Evolutionary conservation across 2,888 invertebrate species (phyloP), one percentile per base, ranked within the genome.

Genomic region (Drosophila merina): DNA sequence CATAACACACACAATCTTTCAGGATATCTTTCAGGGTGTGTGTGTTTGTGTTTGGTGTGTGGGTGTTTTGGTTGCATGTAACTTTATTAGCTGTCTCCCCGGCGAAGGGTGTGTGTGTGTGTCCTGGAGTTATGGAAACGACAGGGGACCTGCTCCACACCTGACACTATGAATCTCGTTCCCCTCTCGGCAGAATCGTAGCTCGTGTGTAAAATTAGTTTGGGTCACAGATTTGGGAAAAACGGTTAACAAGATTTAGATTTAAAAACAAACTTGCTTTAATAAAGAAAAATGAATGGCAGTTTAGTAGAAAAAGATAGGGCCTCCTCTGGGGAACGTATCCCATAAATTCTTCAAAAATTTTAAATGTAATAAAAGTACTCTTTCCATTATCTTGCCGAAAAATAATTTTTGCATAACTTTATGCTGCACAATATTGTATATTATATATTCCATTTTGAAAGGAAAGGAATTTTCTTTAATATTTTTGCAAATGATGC

Each of bases 401-500:
- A 20, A 20, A 20, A 20, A 20, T 20, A 20, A 20, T 20, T 20
- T 20, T 20, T 20, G 20, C 72, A 72, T 66, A 73, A 72, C 59
- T 57, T 44, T 56, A 10, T 3, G 25, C n/a, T 26, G 38, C 14
- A 3, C n/a, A 40, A n/a, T n/a, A 52, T 28, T 0, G 20, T 28
- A 6, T 28, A 28, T 28, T 5, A 28, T 51, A 52, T 47, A 71
- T 58, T 57, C 57, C 33, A 57, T 42, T 57, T 42, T 30, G 9
- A n/a, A 7, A 12, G 51, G 40, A 47, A 36, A 36, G 25, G 6
- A 10, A 25, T 33, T 52, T 63, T 40, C 67, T 52, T 67, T 67
- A 66, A 83, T 83, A 86, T 79, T 81, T 81, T 86, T 77, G 80
- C 80, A 86, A 80, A 81, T 86, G 80, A 81, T 76, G 84, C 40